Conservation (phyloP, 2,888 invertebrate species). For the Mactromeris polynyma region DNA sequence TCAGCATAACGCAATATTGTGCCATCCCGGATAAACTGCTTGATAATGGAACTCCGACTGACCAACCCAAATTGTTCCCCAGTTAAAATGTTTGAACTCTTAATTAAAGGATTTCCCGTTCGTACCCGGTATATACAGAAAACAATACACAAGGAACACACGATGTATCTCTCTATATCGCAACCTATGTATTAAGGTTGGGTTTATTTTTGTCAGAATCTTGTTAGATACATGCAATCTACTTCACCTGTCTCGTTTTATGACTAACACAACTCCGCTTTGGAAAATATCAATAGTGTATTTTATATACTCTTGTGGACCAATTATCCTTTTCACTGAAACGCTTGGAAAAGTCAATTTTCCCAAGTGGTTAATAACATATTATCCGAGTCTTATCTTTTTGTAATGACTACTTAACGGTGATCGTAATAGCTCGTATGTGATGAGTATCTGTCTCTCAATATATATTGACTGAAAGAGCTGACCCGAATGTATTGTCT, state of each 20-base stretch:
- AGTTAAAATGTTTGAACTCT: too few relatives aligned
- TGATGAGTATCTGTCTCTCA: neutral
- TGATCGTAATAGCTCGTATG: neutral
- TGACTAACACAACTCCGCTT: neutral
- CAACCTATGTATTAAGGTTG: too few relatives aligned
- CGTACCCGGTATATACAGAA: too few relatives aligned
- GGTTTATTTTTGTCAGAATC: too few relatives aligned
- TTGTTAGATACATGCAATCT: too few relatives aligned
- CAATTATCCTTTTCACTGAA: neutral
- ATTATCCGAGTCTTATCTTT: neutral
- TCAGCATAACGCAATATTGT: too few relatives aligned
- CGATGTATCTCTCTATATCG: too few relatives aligned
- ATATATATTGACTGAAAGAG: neutral
- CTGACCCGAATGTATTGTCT: neutral
- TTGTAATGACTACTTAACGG: neutral
- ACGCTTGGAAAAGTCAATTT: neutral
- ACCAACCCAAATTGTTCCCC: too few relatives aligned
- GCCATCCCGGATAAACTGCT: too few relatives aligned
- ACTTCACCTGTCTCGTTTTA: neutral
- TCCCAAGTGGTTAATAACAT: neutral
- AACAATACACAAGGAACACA: too few relatives aligned
- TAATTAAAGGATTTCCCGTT: too few relatives aligned
- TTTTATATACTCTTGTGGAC: neutral
- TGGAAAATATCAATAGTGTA: neutral
- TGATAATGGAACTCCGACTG: too few relatives aligned